Evolutionary conservation across 2,888 invertebrate species (phyloP), one percentile per base, ranked within the genome.

Genomic region (Seira musarum): DNA sequence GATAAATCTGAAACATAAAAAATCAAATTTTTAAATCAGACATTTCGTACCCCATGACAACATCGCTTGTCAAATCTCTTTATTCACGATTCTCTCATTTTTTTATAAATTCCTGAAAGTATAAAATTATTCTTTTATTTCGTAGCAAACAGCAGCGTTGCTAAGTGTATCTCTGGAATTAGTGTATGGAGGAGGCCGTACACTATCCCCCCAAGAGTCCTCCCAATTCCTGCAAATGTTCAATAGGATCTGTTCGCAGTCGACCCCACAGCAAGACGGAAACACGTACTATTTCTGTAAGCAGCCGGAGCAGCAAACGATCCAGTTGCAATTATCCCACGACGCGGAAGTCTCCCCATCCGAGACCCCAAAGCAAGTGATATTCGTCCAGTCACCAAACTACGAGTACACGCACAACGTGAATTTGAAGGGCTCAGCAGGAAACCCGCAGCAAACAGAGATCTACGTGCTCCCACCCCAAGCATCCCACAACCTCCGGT

Each of bases 381-480:
- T 82, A 10, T 82, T 79, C 72, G 65, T 82, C 24, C 79, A 79
- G 25, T 79, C 82, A 1, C 82, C 82, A 22, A 24, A 73, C 57
- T 66, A 64, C 24, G 40, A 75, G 13, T 82, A 79, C 76, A 53
- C 66, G n/a, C 82, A 82, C 70, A 79, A 75, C 46, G 67, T 82
- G 3, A 67, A 35, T 1, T 8, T 82, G 0, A 25, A 24, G 1
- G 82, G 82, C n/a, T 21, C 61, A 0, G 46, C 71, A 10, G 71
- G 71, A 30, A 71, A 61, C 17, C 75, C 75, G 0, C 82, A 82
- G 30, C 35, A 75, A 63, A 75, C 82, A 6, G 67, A 66, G 2
- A 79, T 82, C 30, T 82, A 82, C 75, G 82, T 82, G 2, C 53
- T 82, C 2, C 82, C 82, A n/a, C 72, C 64, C 5, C 61, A 63